Conservation (phyloP, 2,888 invertebrate genomes). For the Frankliniella intonsa region DNA sequence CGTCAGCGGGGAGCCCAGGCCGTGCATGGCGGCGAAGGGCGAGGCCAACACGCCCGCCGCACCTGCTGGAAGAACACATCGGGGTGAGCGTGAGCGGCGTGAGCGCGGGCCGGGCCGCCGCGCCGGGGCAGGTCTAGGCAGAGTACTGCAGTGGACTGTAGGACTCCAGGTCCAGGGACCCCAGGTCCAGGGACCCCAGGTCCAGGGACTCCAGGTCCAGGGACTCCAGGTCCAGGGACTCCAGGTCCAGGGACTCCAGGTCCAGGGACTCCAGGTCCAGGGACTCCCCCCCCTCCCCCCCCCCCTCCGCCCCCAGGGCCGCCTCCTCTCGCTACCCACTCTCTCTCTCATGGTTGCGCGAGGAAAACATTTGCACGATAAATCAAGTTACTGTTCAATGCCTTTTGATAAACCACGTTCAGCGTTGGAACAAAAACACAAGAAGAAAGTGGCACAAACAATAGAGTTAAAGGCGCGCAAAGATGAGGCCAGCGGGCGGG, state of each 20-base stretch:
- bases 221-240: no score
- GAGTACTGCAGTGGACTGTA: no score
- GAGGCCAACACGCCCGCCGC: slow-evolving; percentile 80
- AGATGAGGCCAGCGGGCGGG: no score
- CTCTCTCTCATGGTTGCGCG: no score
- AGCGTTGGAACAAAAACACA: background rate
- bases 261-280: background rate
- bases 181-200: no score
- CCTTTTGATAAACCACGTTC: background rate
- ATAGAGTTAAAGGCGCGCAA: background rate
- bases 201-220: no score
- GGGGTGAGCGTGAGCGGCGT: no score
- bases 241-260: no score
- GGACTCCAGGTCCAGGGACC: no score
- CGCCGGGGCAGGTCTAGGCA: no score
- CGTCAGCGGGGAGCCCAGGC: slow-evolving; percentile 76
- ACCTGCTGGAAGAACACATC: slow-evolving; percentile 51
- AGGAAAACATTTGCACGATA: background rate
- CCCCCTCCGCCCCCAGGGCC: slow-evolving; percentile 48
- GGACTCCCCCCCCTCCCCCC: background rate
- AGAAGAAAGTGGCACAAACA: background rate
- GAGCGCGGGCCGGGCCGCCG: no score
- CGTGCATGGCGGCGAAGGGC: slow-evolving; percentile 72
- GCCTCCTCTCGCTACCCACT: background rate
- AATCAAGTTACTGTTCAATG: background rate